Evolutionary conservation across 1,140 invertebrate genomes (phyloP), one percentile per base, ranked within the genome.

Genomic region (Cyphomyrmex costatus): DNA sequence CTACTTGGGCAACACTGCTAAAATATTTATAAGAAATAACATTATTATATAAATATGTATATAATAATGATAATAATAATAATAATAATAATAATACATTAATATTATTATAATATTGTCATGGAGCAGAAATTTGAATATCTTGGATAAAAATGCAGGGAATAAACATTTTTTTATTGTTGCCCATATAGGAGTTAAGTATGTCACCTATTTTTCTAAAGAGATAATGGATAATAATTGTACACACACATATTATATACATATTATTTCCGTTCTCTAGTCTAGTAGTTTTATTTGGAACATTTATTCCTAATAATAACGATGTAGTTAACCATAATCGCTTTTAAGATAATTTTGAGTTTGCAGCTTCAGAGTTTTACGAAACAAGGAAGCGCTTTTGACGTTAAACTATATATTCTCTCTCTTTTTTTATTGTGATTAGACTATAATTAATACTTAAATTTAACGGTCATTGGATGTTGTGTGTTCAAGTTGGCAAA

Each of bases 201-300:
- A n/a, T 12, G 6, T 61, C 46, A 61, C 36, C 61, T 77, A 77
- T 77, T 77, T 77, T 77, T 77, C 58, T 77, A 77, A 77, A 63
- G n/a, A 21, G 16, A 46, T 46, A 46, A 63, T 21, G 7, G n/a
- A 14, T n/a, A n/a, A 30, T 76, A 46, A 14, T 61, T 74, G 6
- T 70, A 14, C 19, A 12, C 30, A n/a, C 19, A 21, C 3, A 36
- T 3, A 33, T 10, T 1, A 36, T 3, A 33, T 10, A 42, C 4
- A 36, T 33, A 63, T 16, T 16, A 3, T 58, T 74, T 74, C 19
- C 51, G 6, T 76, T 58, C 30, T 76, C 53, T 76, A 76, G 71
- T 76, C 53, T 14, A 36, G 16, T 76, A 76, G 30, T 76, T 76
- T 58, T 58, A 58, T 16, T 74, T 30, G 24, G 3, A 56, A 74